Conservation (phyloP, 2,113 vertebrate species). For the Perca flavescens region DNA sequence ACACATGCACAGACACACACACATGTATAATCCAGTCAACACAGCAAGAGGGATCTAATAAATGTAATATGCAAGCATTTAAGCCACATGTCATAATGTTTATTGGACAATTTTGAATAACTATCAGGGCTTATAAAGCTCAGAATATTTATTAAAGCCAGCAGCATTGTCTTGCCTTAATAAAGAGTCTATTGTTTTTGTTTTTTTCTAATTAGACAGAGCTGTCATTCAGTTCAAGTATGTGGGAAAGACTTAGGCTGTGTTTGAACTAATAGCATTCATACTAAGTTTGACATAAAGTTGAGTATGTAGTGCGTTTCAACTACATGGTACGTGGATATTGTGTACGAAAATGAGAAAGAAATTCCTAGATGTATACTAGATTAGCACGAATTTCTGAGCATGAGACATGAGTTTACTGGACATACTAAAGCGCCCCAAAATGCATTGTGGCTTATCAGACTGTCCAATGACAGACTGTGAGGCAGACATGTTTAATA, state of each 20-base stretch:
- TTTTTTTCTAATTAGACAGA: conserved; percentile 19
- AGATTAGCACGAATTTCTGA: no score
- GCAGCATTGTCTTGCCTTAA: conserved; percentile 53
- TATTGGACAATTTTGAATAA: conserved; percentile 74
- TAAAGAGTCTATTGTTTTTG: conserved; percentile 39
- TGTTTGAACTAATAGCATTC: no score
- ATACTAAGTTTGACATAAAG: no score
- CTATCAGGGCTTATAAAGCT: conserved; percentile 65
- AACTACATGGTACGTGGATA: no score
- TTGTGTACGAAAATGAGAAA: no score
- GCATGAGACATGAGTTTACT: no score
- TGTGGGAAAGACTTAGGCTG: conserved; percentile 19
- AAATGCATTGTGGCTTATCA: no score
- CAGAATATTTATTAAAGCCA: conserved; percentile 65
- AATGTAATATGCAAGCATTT: conserved; percentile 65
- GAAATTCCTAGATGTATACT: no score
- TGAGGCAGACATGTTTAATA: no score
- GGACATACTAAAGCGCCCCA: no score
- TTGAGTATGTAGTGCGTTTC: no score
- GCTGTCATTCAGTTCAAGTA: conserved; percentile 43
- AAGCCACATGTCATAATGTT: conserved; percentile 70
- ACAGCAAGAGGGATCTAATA: conserved; percentile 54
- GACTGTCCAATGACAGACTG: no score
- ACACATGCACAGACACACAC: conserved; percentile 14
- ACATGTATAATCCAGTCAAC: conserved; percentile 30